These are phyloP conservation scores for Pogonocichla stellata DNA, from an alignment of 2,113 vertebrate species.

Conservation along the genomic window DNA sequence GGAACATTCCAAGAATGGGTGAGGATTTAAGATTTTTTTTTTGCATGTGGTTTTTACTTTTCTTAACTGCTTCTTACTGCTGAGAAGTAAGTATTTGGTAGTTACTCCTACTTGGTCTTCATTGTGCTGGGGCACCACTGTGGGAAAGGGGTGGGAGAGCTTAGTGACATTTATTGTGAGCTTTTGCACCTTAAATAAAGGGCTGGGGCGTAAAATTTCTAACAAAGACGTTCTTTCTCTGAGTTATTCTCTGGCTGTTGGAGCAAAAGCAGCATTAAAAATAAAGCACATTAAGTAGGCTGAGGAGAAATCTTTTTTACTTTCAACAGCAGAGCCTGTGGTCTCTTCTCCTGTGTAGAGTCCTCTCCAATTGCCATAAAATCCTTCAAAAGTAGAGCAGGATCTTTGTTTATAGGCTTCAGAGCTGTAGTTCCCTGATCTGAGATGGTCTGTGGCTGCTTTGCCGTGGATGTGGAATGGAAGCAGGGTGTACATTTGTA, in stretches of 20 bases:
- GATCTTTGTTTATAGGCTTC: not conserved
- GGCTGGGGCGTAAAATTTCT: conserved; percentile 11
- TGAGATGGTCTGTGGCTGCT: not conserved
- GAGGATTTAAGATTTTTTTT: not conserved
- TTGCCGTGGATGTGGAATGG: not conserved
- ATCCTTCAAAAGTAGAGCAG: not conserved
- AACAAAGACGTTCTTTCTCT: conserved; percentile 48
- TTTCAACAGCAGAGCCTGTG: not conserved
- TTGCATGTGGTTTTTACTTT: not conserved
- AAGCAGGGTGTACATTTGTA: not conserved
- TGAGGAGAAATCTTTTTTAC: conserved; percentile 10
- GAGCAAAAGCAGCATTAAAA: conserved; percentile 31
- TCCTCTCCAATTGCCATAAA: not conserved
- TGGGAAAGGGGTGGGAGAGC: conserved; percentile 30
- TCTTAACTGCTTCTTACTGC: not conserved
- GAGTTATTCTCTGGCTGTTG: not conserved
- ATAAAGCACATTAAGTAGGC: not conserved
- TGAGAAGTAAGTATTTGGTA: not conserved
- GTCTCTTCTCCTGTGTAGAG: not conserved
- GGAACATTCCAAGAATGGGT: not conserved
- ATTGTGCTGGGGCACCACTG: not conserved
- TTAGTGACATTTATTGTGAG: not conserved
- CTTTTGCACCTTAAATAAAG: conserved; percentile 31
- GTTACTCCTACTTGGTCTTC: not conserved
- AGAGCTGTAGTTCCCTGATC: not conserved